phyloP scores from a whole-genome alignment of 2,888 invertebrate genomes.

The Rhorus exstirpatorius region DNA sequence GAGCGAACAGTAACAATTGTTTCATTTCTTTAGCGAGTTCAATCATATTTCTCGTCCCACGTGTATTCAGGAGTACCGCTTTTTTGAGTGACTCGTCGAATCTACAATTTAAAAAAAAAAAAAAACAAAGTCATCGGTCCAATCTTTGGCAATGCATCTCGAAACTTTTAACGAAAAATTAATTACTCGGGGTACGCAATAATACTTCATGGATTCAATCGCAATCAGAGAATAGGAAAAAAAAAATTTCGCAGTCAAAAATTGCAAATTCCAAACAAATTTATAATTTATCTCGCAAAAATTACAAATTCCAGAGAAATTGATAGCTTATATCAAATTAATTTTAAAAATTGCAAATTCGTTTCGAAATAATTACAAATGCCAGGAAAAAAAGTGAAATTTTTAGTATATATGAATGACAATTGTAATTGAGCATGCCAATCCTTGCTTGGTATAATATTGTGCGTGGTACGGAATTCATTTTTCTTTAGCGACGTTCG shows the following conservation, averaged over 20 bases:
- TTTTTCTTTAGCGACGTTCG: conserved; percentile 11
- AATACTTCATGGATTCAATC: too few species aligned
- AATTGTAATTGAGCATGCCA: background rate
- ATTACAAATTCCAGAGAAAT: too few species aligned
- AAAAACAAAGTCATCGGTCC: too few species aligned
- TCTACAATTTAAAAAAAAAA: conserved; percentile 87
- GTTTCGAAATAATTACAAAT: background rate
- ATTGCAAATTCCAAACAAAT: too few species aligned
- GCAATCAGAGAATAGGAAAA: too few species aligned
- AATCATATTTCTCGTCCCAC: conserved; percentile 95
- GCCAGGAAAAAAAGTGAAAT: background rate
- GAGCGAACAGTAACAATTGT: conserved; percentile 90
- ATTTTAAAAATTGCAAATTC: too few species aligned
- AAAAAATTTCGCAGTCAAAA: too few species aligned
- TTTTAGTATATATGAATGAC: background rate
- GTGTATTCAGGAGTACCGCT: conserved; percentile 96
- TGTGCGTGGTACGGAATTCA: background rate
- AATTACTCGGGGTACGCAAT: too few species aligned
- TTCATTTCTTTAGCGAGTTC: conserved; percentile 93
- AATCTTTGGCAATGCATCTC: too few species aligned
- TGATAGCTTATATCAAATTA: too few species aligned
- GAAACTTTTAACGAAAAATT: too few species aligned
- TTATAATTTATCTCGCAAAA: too few species aligned
- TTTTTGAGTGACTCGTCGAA: conserved; percentile 97
- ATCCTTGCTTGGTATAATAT: background rate